A percentile compares a stretch with the other conserved stretches of the same genome.
These are phyloP conservation scores for Aeoliscus strigatus DNA, from an alignment of 2,797 vertebrate species.

Conservation along the genomic window DNA sequence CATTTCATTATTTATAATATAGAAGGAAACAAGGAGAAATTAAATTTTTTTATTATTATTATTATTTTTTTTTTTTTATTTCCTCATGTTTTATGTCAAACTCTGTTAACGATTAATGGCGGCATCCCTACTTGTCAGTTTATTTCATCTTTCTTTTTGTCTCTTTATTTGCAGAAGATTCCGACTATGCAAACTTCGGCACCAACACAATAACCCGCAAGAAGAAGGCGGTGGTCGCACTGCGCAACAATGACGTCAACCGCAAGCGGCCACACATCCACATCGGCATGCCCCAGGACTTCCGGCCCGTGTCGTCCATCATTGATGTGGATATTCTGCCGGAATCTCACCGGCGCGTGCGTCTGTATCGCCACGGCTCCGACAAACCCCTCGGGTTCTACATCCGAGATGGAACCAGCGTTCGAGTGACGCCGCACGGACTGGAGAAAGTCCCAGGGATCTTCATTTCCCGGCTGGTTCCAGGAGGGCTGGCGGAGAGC, in stretches of 20 bases:
- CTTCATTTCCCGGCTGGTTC: conserved; percentile 97
- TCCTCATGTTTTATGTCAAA: too few species aligned
- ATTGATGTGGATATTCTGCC: conserved; percentile 98
- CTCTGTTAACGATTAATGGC: conserved; percentile 9
- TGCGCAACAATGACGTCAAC: conserved; percentile 86
- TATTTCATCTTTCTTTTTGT: conserved; percentile 8
- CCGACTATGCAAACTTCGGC: conserved; percentile 88
- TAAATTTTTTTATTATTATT: too few species aligned
- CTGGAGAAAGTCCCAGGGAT: conserved; percentile 97
- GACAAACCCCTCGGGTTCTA: conserved; percentile 96
- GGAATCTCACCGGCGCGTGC: conserved; percentile 90
- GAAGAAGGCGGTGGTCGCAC: conserved; percentile 86
- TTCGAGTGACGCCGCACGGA: conserved; percentile 91
- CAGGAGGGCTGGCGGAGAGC: conserved; percentile 92
- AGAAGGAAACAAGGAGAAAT: too few species aligned
- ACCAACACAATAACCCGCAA: conserved; percentile 86
- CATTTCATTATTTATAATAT: too few species aligned
- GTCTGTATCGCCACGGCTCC: conserved; percentile 90
- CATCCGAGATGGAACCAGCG: conserved; percentile 92
- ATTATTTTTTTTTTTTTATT: too few species aligned
- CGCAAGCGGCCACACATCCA: conserved; percentile 89
- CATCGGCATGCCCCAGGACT: conserved; percentile 94
- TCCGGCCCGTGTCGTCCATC: conserved; percentile 95
- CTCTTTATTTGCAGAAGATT: conserved; percentile 81
- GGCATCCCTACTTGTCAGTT: conserved; percentile 12